Percentiles rank a stretch among this genome's conserved stretches.
Conservation (phyloP, 2,113 vertebrate genomes). For the Coracopsis vasa region DNA sequence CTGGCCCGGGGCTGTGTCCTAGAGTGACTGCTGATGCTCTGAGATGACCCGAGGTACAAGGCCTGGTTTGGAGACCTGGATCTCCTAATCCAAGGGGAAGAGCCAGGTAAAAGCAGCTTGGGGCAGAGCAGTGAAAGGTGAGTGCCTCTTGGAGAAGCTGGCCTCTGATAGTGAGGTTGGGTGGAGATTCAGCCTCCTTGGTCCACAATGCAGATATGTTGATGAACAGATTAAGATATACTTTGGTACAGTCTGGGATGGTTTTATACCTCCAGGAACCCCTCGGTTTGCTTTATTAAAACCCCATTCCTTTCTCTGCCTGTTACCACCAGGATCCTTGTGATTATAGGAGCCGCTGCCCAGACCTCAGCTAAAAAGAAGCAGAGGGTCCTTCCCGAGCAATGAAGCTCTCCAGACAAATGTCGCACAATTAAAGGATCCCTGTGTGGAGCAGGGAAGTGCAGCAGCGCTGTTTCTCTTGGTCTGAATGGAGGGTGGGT, state of each 20-base stretch:
- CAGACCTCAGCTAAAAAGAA: background rate
- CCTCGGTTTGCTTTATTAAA: background rate
- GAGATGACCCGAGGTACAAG: background rate
- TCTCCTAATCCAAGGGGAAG: background rate
- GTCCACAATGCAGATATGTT: background rate
- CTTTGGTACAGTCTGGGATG: background rate
- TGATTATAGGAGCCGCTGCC: background rate
- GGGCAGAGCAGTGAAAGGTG: background rate
- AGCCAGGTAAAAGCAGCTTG: background rate
- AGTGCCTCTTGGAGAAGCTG: background rate
- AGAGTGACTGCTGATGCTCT: background rate
- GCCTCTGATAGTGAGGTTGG: background rate
- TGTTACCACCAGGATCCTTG: background rate
- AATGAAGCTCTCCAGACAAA: background rate
- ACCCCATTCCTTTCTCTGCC: accelerated
- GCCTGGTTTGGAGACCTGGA: background rate
- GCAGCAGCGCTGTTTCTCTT: background rate
- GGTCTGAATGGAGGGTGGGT: background rate
- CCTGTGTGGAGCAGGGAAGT: background rate
- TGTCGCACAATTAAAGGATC: background rate
- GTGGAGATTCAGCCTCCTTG: background rate
- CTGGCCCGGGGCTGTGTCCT: accelerated
- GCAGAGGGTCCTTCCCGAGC: background rate
- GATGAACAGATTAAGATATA: background rate
- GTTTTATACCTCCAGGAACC: background rate